Conservation (phyloP, 2,797 vertebrate species). For the Gymnocypris eckloni region DNA sequence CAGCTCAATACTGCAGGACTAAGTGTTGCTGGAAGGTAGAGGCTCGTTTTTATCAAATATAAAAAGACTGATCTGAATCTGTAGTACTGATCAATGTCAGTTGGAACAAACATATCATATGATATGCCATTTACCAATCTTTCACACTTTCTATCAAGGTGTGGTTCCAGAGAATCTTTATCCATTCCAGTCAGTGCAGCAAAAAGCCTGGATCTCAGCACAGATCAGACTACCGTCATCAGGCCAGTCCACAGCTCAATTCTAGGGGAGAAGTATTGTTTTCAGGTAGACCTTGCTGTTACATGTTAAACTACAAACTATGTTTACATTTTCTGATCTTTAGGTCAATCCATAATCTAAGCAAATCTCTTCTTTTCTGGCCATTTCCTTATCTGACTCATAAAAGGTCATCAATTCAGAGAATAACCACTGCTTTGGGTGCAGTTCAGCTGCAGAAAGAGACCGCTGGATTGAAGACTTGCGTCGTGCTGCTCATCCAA, state of each 20-base stretch:
- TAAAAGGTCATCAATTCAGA: constrained; percentile 84
- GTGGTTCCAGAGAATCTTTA: constrained; percentile 85
- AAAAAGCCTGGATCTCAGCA: constrained; percentile 84
- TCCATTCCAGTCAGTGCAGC: constrained; percentile 73
- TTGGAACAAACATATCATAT: not conserved
- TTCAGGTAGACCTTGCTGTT: constrained; percentile 81
- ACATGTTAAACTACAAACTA: not conserved
- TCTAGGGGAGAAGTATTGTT: constrained; percentile 90
- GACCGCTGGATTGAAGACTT: constrained; percentile 94
- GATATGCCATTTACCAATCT: not conserved
- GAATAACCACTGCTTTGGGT: constrained; percentile 90
- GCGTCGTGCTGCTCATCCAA: constrained; percentile 85
- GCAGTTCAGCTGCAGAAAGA: constrained; percentile 86
- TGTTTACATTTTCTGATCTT: not conserved
- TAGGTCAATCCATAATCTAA: not conserved
- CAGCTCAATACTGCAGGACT: constrained; percentile 68
- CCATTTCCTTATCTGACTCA: not conserved
- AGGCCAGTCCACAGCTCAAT: constrained; percentile 92
- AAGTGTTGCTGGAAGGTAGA: constrained; percentile 69
- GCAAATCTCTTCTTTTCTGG: not conserved
- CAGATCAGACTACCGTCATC: constrained; percentile 83
- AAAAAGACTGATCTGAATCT: not conserved
- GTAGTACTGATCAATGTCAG: not conserved
- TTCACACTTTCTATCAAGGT: constrained; percentile 62
- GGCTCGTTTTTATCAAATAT: not conserved